Percentiles rank a stretch among this genome's conserved stretches.
Evolutionary conservation across 2,113 vertebrate species (phyloP).

Genomic region (Chlamydotis undulata): DNA sequence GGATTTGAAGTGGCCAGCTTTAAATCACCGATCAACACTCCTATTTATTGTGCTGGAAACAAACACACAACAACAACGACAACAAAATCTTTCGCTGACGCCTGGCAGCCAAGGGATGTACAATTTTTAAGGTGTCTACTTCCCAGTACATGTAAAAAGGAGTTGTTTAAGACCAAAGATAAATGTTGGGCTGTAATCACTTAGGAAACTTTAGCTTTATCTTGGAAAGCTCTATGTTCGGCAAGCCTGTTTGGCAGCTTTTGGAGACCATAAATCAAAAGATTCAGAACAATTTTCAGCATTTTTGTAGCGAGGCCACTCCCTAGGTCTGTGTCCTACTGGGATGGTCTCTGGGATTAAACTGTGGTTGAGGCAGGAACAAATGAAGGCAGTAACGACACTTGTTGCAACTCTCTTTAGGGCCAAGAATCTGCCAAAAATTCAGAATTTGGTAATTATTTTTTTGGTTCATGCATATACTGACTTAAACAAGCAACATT

Average conservation of each 20-base stretch:
- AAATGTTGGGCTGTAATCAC: background rate
- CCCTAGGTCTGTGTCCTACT: background rate
- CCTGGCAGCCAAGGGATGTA: background rate
- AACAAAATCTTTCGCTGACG: fast-evolving
- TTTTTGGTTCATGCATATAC: background rate
- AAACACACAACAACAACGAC: background rate
- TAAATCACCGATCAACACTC: background rate
- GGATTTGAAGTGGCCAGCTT: background rate
- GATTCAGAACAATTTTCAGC: background rate
- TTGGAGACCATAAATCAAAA: conserved; percentile 35
- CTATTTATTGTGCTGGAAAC: background rate
- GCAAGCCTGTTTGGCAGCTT: conserved; percentile 3
- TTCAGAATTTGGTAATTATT: background rate
- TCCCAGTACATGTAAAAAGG: background rate
- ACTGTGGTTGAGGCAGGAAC: background rate
- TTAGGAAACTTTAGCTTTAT: background rate
- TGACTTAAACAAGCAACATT: background rate
- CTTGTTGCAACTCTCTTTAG: background rate
- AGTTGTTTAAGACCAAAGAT: background rate
- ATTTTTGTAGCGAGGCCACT: background rate
- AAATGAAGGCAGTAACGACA: background rate
- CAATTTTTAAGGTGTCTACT: background rate
- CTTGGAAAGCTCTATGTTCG: background rate
- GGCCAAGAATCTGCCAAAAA: background rate
- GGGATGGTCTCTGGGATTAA: background rate